Evolutionary conservation across 2,888 invertebrate species (phyloP).

Genomic region (Nephrotoma guestfalica): DNA sequence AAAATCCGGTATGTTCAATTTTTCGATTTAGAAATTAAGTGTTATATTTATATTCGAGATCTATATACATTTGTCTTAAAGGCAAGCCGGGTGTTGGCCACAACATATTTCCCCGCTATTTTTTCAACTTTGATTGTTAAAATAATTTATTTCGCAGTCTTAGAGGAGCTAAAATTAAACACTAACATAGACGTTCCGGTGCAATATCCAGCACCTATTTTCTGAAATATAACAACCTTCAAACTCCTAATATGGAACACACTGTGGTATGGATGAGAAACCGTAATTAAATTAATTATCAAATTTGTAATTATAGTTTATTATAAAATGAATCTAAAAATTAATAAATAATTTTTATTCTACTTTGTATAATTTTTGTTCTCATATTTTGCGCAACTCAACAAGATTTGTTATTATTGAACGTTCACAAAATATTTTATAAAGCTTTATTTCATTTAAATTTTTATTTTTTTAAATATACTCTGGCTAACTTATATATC

Average conservation of each 20-base stretch:
- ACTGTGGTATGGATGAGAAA: too few relatives aligned
- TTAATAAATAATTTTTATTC: neutral
- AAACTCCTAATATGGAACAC: too few relatives aligned
- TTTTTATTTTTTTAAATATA: neutral
- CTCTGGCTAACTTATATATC: neutral
- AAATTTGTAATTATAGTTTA: neutral
- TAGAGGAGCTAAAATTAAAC: too few relatives aligned
- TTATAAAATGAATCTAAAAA: neutral
- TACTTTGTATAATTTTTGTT: neutral
- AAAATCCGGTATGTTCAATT: too few relatives aligned
- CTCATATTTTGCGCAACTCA: neutral
- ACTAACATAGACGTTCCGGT: too few relatives aligned
- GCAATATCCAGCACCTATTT: too few relatives aligned
- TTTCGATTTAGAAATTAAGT: too few relatives aligned
- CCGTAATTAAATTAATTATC: neutral
- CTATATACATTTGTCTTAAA: fast-evolving
- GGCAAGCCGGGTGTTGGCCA: fast-evolving
- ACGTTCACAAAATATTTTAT: neutral
- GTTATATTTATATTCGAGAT: too few relatives aligned
- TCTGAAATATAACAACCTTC: too few relatives aligned
- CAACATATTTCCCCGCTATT: fast-evolving
- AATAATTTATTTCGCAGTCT: too few relatives aligned
- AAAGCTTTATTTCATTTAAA: neutral
- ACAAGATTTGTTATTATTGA: neutral
- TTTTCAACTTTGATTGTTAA: too few relatives aligned